A percentile compares a stretch with the other conserved stretches of the same genome.
Conservation (phyloP, 2,113 vertebrate species). For the Rhipidura dahli region DNA sequence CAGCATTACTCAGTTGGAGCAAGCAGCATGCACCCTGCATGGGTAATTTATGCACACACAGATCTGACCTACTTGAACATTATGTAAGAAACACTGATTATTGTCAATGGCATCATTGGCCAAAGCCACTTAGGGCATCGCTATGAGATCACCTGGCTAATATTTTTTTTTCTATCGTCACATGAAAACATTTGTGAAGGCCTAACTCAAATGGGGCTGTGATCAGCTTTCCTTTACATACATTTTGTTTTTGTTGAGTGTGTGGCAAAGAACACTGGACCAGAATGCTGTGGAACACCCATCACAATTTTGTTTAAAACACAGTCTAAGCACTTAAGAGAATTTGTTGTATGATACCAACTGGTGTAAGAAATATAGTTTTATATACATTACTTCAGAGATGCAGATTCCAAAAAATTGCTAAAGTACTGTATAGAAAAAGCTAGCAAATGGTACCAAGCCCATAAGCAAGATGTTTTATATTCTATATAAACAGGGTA, state of each 20-base stretch:
- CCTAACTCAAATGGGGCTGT: neutral
- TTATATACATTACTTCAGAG: neutral
- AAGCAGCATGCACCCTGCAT: neutral
- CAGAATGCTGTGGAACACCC: neutral
- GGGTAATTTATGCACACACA: neutral
- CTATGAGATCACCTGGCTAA: neutral
- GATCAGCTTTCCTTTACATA: neutral
- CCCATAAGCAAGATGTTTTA: neutral
- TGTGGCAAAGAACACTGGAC: neutral
- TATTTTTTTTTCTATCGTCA: neutral
- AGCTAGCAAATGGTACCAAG: neutral
- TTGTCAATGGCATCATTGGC: neutral
- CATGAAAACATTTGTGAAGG: neutral
- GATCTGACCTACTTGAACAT: neutral
- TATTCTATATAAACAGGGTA: neutral
- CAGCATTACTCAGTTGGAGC: neutral
- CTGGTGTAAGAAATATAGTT: neutral
- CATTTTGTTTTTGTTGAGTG: neutral
- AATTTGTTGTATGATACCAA: neutral
- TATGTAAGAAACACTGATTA: neutral
- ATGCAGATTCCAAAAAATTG: neutral
- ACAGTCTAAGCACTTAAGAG: neutral
- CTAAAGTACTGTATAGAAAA: neutral
- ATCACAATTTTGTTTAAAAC: neutral
- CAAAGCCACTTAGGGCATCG: neutral